Evolutionary conservation across 1,140 invertebrate genomes (phyloP).

Genomic region (Leptopilina clavipes): DNA sequence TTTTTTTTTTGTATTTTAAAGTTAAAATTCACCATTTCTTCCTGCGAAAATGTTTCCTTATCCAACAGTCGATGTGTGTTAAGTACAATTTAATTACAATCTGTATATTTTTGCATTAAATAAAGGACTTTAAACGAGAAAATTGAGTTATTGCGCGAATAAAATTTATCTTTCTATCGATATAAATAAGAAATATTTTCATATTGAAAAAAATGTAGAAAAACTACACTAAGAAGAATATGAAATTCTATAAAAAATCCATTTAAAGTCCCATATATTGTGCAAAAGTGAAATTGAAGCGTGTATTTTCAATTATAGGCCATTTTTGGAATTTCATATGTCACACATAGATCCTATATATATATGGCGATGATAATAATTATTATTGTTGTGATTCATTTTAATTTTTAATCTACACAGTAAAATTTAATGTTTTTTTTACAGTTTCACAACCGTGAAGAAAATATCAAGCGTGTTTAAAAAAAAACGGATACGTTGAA

Average conservation of each 20-base stretch:
- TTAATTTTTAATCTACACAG: slow-evolving; percentile 10
- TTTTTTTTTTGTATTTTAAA: slow-evolving; percentile 35
- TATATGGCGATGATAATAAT: not conserved
- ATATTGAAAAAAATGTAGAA: too few relatives aligned
- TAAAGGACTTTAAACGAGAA: slow-evolving; percentile 8
- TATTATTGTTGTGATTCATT: not conserved
- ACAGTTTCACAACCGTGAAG: slow-evolving; percentile 14
- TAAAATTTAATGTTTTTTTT: slow-evolving; percentile 24
- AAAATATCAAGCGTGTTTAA: not conserved
- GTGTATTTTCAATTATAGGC: not conserved
- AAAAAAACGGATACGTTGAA: not conserved
- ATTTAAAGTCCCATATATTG: slow-evolving; percentile 16
- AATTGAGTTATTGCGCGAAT: not conserved
- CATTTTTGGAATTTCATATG: slow-evolving; percentile 35
- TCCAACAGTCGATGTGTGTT: slow-evolving; percentile 57
- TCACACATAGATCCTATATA: not conserved
- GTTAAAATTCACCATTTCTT: slow-evolving; percentile 33
- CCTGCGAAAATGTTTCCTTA: slow-evolving; percentile 40
- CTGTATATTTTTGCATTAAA: slow-evolving; percentile 5
- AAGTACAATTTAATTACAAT: slow-evolving; percentile 55
- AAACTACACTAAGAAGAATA: not conserved
- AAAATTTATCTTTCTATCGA: not conserved
- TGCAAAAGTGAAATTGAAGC: slow-evolving; percentile 6
- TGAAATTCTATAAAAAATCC: not conserved
- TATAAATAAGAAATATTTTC: too few relatives aligned